These are phyloP conservation scores for Neoarius graeffei DNA, from an alignment of 2,113 vertebrate species.

Conservation along the genomic window DNA sequence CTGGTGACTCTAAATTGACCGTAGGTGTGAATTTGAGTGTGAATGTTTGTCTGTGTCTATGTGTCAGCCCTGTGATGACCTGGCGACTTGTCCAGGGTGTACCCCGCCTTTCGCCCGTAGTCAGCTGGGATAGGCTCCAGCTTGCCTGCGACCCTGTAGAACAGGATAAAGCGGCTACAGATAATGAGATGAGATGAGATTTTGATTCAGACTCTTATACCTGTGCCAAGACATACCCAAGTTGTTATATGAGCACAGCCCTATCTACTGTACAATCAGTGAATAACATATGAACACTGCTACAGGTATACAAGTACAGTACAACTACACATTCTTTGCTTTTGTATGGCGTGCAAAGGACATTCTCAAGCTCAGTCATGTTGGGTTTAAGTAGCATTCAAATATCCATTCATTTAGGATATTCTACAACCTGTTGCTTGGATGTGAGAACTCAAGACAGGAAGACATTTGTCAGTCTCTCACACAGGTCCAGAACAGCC, in stretches of 20 bases:
- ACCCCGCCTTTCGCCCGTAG: too few relatives aligned
- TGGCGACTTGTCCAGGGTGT: too few relatives aligned
- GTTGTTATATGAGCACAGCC: background rate
- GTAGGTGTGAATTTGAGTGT: too few relatives aligned
- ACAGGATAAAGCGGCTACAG: too few relatives aligned
- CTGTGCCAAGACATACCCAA: conserved; percentile 2
- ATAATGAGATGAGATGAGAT: too few relatives aligned
- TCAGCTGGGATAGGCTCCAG: too few relatives aligned
- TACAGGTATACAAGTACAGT: background rate
- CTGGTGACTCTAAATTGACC: too few relatives aligned
- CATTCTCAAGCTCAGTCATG: background rate
- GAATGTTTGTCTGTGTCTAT: too few relatives aligned
- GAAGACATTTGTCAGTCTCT: background rate
- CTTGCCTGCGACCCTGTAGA: too few relatives aligned
- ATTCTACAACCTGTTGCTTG: background rate
- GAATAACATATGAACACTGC: background rate
- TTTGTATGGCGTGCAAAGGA: too few relatives aligned
- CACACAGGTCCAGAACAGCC: background rate
- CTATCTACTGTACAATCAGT: background rate
- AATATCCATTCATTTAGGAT: background rate
- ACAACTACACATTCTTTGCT: background rate
- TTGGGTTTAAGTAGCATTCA: background rate
- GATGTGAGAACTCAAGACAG: background rate
- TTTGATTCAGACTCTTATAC: background rate
- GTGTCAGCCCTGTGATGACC: too few relatives aligned